Percentiles rank a stretch among this genome's conserved stretches.
Evolutionary conservation across 2,888 invertebrate species (phyloP).

Genomic region (Slavum lentiscoides): DNA sequence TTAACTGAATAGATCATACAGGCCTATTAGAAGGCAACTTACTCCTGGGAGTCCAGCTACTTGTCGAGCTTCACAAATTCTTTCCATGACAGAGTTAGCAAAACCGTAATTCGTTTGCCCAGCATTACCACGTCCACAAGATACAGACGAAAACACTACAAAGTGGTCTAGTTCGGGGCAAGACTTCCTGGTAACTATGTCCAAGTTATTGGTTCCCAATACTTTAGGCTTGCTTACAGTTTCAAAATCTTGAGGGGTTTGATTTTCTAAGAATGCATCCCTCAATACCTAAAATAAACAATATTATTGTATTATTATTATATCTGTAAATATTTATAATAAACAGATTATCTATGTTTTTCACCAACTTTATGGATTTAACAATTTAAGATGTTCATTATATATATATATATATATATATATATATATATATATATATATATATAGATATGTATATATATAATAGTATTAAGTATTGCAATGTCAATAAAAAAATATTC

Average conservation of each 20-base stretch:
- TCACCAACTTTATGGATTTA: neutral
- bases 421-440: no score
- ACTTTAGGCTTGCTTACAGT: slow-evolving; percentile 85
- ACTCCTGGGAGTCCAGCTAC: slow-evolving; percentile 78
- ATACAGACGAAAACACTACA: slow-evolving; percentile 94
- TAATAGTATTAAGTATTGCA: no score
- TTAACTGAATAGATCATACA: no score
- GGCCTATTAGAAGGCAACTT: slow-evolving; percentile 40
- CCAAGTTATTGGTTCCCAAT: slow-evolving; percentile 79
- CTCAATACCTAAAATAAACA: slow-evolving; percentile 66
- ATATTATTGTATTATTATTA: no score
- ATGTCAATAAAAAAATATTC: no score
- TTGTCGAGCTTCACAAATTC: slow-evolving; percentile 85
- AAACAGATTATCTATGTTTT: no score
- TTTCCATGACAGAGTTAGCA: slow-evolving; percentile 97
- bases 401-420: neutral
- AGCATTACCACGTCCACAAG: slow-evolving; percentile 94
- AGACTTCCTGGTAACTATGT: slow-evolving; percentile 74
- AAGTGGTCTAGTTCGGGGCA: slow-evolving; percentile 88
- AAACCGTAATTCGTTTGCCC: slow-evolving; percentile 97
- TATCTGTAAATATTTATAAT: no score
- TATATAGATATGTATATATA: no score
- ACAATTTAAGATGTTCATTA: neutral
- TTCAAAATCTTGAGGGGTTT: slow-evolving; percentile 77
- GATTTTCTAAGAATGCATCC: slow-evolving; percentile 87